Evolutionary conservation across 2,113 vertebrate genomes (phyloP), one percentile per base, ranked within the genome.

Genomic region (Mirounga angustirostris): DNA sequence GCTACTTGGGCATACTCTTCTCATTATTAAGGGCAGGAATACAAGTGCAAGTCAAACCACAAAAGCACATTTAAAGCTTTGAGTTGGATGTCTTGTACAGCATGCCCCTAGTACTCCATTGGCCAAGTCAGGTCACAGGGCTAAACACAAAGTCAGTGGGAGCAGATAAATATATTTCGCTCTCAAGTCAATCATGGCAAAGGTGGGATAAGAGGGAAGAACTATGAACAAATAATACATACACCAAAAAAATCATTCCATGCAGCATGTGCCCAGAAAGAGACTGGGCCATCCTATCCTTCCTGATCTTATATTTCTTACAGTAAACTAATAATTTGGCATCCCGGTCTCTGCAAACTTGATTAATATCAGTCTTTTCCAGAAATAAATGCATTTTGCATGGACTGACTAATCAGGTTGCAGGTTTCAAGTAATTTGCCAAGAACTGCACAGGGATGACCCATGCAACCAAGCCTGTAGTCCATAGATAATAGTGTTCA

Each of bases 301-400:
- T 83, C 18, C 22, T 16, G 22, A 73, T 33, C 15, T 95, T 92
- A 22, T 50, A 58, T n/a, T 89, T 84, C 59, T 85, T 65, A 90
- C 1, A 63, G 33, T 56, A 52, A 79, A 80, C 79, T 33, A 26
- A 24, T 63, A 71, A 85, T 71, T 84, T 73, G 61, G 22, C 30
- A 85, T 84, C 50, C n/a, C 7, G 0, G 24, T 56, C 79, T 93
- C 54, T 89, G 13, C 0, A 63, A 50, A 73, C 36, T 50, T 89
- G 43, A 93, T 85, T 58, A 73, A 78, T 88, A 52, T 73, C 18
- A 93, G 28, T 61, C 46, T 85, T 95, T 56, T 84, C 61, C 69
- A 63, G n/a, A 89, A 92, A 79, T 56, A 46, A 69, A 83, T 61
- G 33, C 40, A 79, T 89, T 95, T 84, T 79, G 36, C 59, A 56